Evolutionary conservation across 2,113 vertebrate species (phyloP), one percentile per base, ranked within the genome.

Genomic region (Hippoglossus stenolepis): DNA sequence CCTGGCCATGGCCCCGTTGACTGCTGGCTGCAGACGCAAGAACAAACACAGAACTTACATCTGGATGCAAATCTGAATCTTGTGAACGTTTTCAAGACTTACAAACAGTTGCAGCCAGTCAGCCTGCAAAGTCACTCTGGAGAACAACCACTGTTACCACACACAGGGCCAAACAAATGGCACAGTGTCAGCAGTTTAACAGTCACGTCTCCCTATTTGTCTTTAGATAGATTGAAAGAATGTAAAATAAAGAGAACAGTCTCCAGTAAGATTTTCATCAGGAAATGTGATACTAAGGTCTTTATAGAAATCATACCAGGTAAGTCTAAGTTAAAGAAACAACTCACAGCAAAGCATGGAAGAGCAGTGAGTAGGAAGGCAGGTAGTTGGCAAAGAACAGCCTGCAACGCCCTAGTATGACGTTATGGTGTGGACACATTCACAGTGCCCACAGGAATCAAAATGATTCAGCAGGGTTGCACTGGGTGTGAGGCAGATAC

Each of bases 391-490:
- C 31, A 21, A 47, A 40, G 38, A 71, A 47, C 66, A 75, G 73
- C 65, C 64, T 15, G 70, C 75, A 70, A 74, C n/a, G 21, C 63
- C 70, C 75, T 59, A 53, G 80, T 35, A 70, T 79, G 73, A 85
- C 17, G 20, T 72, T 67, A 83, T 43, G 62, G 70, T 67, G 63
- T 73, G 73, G 80, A 84, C 86, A 75, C 65, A 43, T 75, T 85
- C 86, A 56, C 79, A 88, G 43, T 28, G 60, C 21, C 80, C 87
- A 86, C 86, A 89, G 51, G 56, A 89, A 67, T 75, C 75, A 71
- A 79, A 85, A 77, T 43, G 31, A 74, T 77, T 80, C 66, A 70
- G 63, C 51, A 72, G 82, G 66, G 65, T 73, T 82, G 51, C 35
- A 84, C 38, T 65, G 69, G 35, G 3, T 66, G 53, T 35, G 21